phyloP scores from a whole-genome alignment of 2,113 vertebrate genomes.

The Eidolon helvum region DNA sequence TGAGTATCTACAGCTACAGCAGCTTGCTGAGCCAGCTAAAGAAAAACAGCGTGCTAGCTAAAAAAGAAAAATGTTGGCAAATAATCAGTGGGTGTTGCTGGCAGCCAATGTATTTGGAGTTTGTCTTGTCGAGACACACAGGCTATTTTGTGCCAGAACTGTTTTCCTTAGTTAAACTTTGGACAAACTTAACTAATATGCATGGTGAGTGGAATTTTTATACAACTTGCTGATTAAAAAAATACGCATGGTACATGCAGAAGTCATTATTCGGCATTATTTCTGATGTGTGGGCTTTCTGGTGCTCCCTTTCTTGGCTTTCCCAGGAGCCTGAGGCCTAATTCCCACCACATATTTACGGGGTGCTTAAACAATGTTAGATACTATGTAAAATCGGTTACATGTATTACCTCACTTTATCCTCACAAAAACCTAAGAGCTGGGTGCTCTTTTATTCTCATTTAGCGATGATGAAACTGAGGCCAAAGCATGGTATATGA shows the following conservation, averaged over 20 bases:
- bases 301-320: not conserved
- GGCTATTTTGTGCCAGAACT: slow-evolving; percentile 44
- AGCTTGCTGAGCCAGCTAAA: slow-evolving; percentile 15
- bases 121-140: slow-evolving; percentile 65
- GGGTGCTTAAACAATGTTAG: not conserved
- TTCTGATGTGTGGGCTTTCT: not conserved
- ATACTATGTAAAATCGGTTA: not conserved
- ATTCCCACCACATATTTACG: not conserved
- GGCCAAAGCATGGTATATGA: not conserved
- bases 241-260: not conserved
- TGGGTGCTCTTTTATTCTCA: not conserved
- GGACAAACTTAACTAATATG: not conserved
- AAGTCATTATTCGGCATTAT: not conserved
- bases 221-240: not conserved
- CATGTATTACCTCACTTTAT: not conserved
- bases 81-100: not conserved
- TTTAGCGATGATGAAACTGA: not conserved
- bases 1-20: slow-evolving; percentile 22
- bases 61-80: slow-evolving; percentile 43
- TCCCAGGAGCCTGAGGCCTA: not conserved
- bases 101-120: slow-evolving; percentile 66
- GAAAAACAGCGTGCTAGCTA: not conserved
- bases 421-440: not conserved
- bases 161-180: not conserved
- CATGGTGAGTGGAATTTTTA: not conserved